Base-by-base conservation (phyloP, 2,113 vertebrate genomes). In the Campylorhamphus procurvoides region DNA sequence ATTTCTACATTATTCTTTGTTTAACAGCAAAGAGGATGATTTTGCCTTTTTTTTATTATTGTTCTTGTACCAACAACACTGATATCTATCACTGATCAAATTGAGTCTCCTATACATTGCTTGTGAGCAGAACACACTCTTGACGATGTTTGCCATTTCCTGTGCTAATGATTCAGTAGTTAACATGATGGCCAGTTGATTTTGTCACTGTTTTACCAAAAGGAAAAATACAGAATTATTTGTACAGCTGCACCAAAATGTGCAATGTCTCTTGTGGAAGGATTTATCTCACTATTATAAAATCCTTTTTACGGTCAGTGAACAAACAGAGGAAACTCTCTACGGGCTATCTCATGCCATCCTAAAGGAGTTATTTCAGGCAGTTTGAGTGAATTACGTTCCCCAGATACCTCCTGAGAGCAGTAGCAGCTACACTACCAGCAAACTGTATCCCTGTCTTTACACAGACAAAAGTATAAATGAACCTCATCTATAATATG, bases 161-260 rank as follows among this genome's bases (percentile, higher is more conserved):
- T 55, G 28, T 37, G 50, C 14, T 86, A 85, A 80, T 35, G 39
- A 64, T 35, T 55, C 33, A 47, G 31, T 49, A 46, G 49, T 62
- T 88, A 69, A 60, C 14, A 46, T 20, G 79, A 23, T 49, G 76
- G n/a, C 13, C 33, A 85, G n/a, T 7, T 91, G 40, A 12, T 40
- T 84, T 79, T 82, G 47, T 42, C 77, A 37, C 27, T 39, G 27
- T 91, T 79, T 85, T 73, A 49, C 33, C 53, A 46, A 76, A 88
- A 79, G 4, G 12, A 46, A 85, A 83, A 94, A 58, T 27, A 66
- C 10, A 27, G 25, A 53, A 47, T 66, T 92, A 66, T 87, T 96
- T 94, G 25, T 73, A 92, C 90, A 94, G 92, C 88, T 95, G 90
- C n/a, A 90, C 39, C 58, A 58, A 73, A 62, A 58, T 24, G 37